A percentile compares a stretch with the other conserved stretches of the same genome.
Conservation (phyloP, 2,113 vertebrate species). For the Rhynchomys soricoides region DNA sequence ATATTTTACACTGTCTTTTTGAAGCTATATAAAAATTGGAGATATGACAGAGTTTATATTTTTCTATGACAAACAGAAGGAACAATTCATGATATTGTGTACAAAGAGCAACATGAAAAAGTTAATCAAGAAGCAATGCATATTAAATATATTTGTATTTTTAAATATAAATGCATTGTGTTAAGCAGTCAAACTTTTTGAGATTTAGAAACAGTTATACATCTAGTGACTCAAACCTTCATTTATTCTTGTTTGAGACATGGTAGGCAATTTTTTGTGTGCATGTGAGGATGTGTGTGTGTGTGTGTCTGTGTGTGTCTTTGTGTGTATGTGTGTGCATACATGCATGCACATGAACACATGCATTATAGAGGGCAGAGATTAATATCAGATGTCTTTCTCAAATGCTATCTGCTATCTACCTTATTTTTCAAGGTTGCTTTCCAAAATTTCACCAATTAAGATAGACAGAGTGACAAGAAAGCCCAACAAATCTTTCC, state of each 20-base stretch:
- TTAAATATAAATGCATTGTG: neutral
- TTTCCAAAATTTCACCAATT: neutral
- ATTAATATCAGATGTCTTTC: neutral
- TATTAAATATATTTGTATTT: neutral
- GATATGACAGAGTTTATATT: constrained; percentile 65
- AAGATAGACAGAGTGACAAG: neutral
- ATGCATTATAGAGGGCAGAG: neutral
- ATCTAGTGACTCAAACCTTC: neutral
- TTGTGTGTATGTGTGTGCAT: rapidly evolving
- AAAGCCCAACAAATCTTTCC: rapidly evolving
- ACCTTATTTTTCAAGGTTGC: neutral
- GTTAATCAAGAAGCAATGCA: constrained; percentile 62
- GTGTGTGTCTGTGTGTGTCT: neutral
- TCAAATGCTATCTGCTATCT: neutral
- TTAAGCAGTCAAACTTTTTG: neutral
- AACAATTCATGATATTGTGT: constrained; percentile 62
- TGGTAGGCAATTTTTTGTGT: neutral
- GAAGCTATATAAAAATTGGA: constrained; percentile 70
- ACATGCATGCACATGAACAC: too few relatives aligned
- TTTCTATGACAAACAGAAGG: constrained; percentile 38
- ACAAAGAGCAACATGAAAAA: constrained; percentile 65
- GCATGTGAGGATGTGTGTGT: neutral
- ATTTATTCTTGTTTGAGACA: neutral
- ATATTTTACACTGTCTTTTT: constrained; percentile 59
- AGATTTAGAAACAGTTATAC: constrained; percentile 29